These are phyloP conservation scores for Andrena marginata DNA, from an alignment of 2,888 invertebrate genomes.

Conservation along the genomic window DNA sequence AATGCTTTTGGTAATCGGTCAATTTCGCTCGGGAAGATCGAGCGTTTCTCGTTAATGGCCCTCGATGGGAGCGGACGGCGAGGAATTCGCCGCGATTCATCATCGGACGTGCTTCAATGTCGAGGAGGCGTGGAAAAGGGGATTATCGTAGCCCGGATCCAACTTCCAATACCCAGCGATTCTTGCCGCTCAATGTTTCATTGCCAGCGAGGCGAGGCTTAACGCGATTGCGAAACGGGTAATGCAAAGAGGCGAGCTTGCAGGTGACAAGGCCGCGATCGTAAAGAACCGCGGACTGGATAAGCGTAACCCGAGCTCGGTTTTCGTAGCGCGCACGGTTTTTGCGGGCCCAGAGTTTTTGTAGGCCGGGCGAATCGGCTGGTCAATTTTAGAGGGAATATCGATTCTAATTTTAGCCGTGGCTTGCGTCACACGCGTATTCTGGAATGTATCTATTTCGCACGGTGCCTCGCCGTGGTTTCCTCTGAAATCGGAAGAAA, in stretches of 20 bases:
- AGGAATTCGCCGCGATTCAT: conserved; percentile 31
- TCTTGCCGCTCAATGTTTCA: neutral
- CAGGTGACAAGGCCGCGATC: neutral
- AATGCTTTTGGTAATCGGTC: conserved; percentile 35
- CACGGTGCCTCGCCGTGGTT: conserved; percentile 11
- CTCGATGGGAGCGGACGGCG: neutral
- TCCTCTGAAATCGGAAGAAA: conserved; percentile 20
- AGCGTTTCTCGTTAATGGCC: conserved; percentile 15
- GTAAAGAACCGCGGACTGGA: neutral
- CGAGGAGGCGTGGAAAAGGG: conserved; percentile 17
- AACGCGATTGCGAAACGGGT: neutral
- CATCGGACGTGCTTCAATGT: conserved; percentile 25
- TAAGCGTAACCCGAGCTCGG: conserved; percentile 26
- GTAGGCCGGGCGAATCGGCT: conserved; percentile 39
- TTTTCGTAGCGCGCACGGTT: neutral
- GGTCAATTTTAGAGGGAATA: conserved; percentile 69
- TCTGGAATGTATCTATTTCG: conserved; percentile 49
- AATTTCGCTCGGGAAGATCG: conserved; percentile 39
- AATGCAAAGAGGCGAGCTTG: too few relatives aligned
- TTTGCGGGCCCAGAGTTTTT: conserved; percentile 17
- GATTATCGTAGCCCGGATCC: neutral
- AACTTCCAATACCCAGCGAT: neutral
- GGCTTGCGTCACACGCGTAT: conserved; percentile 55
- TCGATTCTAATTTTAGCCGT: conserved; percentile 68
- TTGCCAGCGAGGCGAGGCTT: neutral